Conservation (phyloP, 1,140 invertebrate genomes). For the Drosophila teissieri region DNA sequence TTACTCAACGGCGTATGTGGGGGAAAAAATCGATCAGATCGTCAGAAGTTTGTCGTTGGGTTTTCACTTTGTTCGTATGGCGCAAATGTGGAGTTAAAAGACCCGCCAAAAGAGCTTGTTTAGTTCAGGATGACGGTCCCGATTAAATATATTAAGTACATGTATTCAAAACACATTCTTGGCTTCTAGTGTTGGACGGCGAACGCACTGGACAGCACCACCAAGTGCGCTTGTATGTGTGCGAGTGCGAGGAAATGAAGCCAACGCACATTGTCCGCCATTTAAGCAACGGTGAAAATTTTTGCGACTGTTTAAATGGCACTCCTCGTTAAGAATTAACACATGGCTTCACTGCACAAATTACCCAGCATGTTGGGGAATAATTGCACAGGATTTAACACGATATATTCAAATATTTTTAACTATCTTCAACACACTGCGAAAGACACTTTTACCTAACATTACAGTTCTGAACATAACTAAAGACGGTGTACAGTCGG, state of each 20-base stretch:
- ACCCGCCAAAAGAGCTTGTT: constrained; percentile 34
- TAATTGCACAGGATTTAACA: constrained; percentile 40
- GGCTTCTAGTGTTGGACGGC: neutral
- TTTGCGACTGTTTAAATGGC: constrained; percentile 9
- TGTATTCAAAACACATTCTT: constrained; percentile 14
- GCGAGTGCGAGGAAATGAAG: constrained; percentile 56
- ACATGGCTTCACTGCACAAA: constrained; percentile 19
- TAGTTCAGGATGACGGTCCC: constrained; percentile 6
- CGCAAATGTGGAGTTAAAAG: neutral
- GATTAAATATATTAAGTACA: constrained; percentile 30
- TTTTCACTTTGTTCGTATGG: neutral
- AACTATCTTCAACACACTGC: constrained; percentile 67
- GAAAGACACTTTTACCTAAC: constrained; percentile 74
- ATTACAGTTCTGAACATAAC: constrained; percentile 64
- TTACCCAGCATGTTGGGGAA: constrained; percentile 51
- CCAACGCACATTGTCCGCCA: constrained; percentile 83
- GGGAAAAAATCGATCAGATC: constrained; percentile 53
- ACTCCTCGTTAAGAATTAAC: constrained; percentile 19
- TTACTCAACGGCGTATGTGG: constrained; percentile 29
- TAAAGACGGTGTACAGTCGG: constrained; percentile 69
- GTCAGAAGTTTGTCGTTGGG: constrained; percentile 6
- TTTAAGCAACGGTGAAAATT: constrained; percentile 74
- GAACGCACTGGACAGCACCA: constrained; percentile 19
- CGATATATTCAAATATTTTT: constrained; percentile 68
- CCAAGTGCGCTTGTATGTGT: constrained; percentile 23